Evolutionary conservation across 2,797 vertebrate species (phyloP), one percentile per base, ranked within the genome.

Genomic region (Poecilia gillii): DNA sequence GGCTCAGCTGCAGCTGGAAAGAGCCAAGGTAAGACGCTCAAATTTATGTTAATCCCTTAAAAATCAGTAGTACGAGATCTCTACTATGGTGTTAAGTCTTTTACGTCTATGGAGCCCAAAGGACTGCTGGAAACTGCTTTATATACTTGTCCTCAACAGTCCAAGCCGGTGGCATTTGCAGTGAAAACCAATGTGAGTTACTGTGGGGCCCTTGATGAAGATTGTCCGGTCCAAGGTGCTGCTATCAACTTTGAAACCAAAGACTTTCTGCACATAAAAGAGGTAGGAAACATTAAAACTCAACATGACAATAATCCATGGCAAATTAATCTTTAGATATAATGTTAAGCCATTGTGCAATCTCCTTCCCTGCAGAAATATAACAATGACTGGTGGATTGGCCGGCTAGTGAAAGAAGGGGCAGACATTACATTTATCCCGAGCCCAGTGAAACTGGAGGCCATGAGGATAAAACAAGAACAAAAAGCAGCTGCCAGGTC

Each of bases 321-420:
- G 16, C 6, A 53, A 75, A 70, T 41, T 1, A 68, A 25, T 68
- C 0, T 23, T 25, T 25, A 12, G 25, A 4, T 4, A 45, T 0
- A 64, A 62, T 46, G 14, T 2, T 9, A 31, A 57, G 0, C 5
- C 6, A 45, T 45, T 59, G 23, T 41, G 18, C 2, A 25, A 41
- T 79, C 88, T 51, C 6, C 47, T 64, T 18, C 78, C 2, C 0
- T 86, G 49, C 90, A 99, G 98, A 99, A 99, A 94, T 98, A 97
- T 94, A 99, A 96, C 95, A 98, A 99, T 96, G 98, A 99, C 85
- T 99, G 98, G 98, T 99, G 98, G 98, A 98, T 99, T 12, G 98
- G 98, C 85, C 92, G 98, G 91, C 96, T 98, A 94, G 98, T 99
- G 91, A 99, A 99, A 93, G 98, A 99, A 91, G 98, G 98, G 43